Conservation (phyloP, 2,113 vertebrate genomes). For the Podocnemis expansa region DNA sequence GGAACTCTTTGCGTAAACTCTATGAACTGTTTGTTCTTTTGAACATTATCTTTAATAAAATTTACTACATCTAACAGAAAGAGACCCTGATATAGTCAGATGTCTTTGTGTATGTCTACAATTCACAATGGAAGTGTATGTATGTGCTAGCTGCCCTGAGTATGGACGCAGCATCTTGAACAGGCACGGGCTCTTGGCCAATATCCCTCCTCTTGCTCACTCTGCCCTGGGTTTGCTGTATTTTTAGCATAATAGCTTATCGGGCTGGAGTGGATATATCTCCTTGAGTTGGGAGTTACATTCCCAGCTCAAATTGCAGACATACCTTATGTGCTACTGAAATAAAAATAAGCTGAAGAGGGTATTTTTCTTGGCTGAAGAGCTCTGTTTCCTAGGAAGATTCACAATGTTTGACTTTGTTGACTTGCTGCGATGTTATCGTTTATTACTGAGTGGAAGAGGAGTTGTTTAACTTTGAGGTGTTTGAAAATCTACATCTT, state of each 20-base stretch:
- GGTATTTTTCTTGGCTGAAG: neutral
- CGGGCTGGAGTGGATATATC: neutral
- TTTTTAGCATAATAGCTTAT: neutral
- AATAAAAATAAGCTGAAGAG: neutral
- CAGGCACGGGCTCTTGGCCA: neutral
- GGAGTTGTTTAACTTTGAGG: neutral
- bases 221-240: neutral
- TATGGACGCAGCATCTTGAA: neutral
- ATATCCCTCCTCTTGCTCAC: neutral
- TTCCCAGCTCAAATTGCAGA: neutral
- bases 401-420: neutral
- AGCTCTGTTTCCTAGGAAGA: neutral
- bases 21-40: no score
- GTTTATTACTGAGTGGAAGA: neutral
- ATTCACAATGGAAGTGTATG: neutral
- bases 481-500: slow-evolving; percentile 24
- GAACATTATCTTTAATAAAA: no score
- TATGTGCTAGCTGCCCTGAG: neutral
- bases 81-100: accelerated
- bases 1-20: no score
- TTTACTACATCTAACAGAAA: neutral
- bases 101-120: neutral
- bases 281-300: neutral
- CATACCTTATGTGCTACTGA: neutral
- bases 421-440: neutral